Evolutionary conservation across 2,888 invertebrate genomes (phyloP), one percentile per base, ranked within the genome.

Genomic region (Serrognathus titanus): DNA sequence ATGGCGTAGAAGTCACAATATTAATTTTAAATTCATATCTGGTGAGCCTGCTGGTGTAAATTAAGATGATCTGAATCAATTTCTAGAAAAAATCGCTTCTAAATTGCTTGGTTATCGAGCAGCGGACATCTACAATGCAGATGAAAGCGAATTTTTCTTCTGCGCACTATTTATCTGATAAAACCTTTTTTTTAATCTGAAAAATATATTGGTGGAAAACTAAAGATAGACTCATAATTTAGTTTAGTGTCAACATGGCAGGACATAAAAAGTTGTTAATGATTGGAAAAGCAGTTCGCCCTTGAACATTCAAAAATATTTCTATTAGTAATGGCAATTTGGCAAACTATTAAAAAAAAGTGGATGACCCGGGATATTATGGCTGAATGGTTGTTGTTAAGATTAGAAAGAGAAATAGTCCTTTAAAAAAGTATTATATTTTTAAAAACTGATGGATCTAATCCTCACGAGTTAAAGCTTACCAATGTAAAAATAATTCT

Each of bases 101-200:
- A 12, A 64, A 35, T 38, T 64, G 11, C 37, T 55, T 24, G 59
- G 53, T 8, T 65, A 65, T 51, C 6, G 51, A 43, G 47, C 57
- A 35, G 55, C 59, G 43, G 62, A 66, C 51, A 40, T 60, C 6
- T 64, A 58, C 50, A 61, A 62, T 45, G 60, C 62, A 35, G 68
- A 69, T 61, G 71, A 70, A 63, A 69, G 62, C 45, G 67, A 63
- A 3, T 53, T 71, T 69, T 31, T 68, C 61, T 70, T 68, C 7
- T 1, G 6, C 6, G 6, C 1, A 7, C 7, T 31, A 31, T 6
- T 3, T 31, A 31, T 6, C 24, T 5, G 24, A 6, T 24, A 24
- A 24, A 24, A 24, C 24, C 24, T 31, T 31, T 1, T 4, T 6
- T 16, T 16, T 16, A 31, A 6, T 31, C 3, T 31, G 24, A 31